phyloP scores from a whole-genome alignment of 2,113 vertebrate species.

The Channa maculata region DNA sequence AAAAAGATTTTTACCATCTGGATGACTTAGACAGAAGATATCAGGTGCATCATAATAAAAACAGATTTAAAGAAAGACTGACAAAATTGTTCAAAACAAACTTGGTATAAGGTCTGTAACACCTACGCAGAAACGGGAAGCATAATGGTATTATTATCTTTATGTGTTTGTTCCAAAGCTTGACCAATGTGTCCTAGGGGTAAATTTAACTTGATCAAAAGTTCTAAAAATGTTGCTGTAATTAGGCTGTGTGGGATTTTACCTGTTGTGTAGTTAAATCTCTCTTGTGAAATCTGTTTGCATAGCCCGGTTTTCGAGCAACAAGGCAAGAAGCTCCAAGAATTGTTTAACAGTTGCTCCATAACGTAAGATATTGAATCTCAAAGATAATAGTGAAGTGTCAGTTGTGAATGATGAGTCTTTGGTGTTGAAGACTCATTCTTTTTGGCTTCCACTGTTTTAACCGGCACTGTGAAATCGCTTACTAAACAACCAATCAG shows the following conservation, averaged over 20 bases:
- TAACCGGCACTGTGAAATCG: too few relatives aligned
- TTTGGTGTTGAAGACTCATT: too few relatives aligned
- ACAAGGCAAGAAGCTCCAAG: too few relatives aligned
- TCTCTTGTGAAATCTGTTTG: slow-evolving; percentile 17
- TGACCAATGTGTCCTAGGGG: slow-evolving; percentile 10
- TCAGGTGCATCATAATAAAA: slow-evolving; percentile 22
- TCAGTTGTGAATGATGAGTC: too few relatives aligned
- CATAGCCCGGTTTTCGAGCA: slow-evolving; percentile 1
- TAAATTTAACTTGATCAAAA: slow-evolving; percentile 23
- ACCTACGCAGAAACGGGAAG: slow-evolving; percentile 10
- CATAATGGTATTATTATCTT: slow-evolving; percentile 25
- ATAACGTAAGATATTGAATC: too few relatives aligned
- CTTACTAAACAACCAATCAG: too few relatives aligned
- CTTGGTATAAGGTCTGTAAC: slow-evolving; percentile 34
- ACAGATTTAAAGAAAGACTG: background rate
- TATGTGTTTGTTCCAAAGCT: slow-evolving; percentile 32
- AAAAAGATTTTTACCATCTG: slow-evolving; percentile 36
- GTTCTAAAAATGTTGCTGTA: slow-evolving; percentile 5
- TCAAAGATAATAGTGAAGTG: too few relatives aligned
- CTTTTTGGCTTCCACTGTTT: too few relatives aligned
- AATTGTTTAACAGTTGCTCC: too few relatives aligned
- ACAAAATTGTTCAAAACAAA: slow-evolving; percentile 29
- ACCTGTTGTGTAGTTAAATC: slow-evolving; percentile 17
- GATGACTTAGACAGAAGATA: slow-evolving; percentile 22
- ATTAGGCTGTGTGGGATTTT: slow-evolving; percentile 32